Evolutionary conservation across 2,797 vertebrate species (phyloP), one percentile per base, ranked within the genome.

Genomic region (Malurus leucopterus): DNA sequence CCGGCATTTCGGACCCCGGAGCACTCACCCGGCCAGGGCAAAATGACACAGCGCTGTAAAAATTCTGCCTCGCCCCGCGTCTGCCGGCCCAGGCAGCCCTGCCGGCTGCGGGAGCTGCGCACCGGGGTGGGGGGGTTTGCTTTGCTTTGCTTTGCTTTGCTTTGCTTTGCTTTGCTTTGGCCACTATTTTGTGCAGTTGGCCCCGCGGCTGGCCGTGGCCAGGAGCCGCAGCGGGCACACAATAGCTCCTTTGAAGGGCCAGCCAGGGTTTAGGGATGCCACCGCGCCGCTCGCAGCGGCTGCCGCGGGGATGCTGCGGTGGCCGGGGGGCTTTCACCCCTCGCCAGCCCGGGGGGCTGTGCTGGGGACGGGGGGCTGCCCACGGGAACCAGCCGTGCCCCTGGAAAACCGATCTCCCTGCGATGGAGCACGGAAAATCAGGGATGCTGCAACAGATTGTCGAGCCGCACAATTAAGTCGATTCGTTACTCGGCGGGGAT

Each of bases 401-500:
- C 89, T 13, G 19, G 7, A 32, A 76, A 89, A 88, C 78, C 73
- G 64, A 2, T 65, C 78, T 90, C 69, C 64, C 77, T 64, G 80
- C 5, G 70, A 78, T 20, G 88, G 80, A 94, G 95, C 91, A 4
- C 67, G 36, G 73, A 80, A 19, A 64, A 94, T 16, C 68, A n/a
- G 47, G 24, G 67, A 58, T 70, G 95, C 97, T 89, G 95, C 93
- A 95, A 96, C 95, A 96, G 95, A 96, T 91, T 96, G 94, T 57
- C 94, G 61, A 92, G 82, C 86, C 64, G 91, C 70, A 2, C 61
- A 8, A 82, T 76, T n/a, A 72, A 74, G 83, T 53, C 58, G 22
- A 75, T 68, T 34, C 53, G 32, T 49, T 73, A 50, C 54, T 71
- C 79, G 9, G 75, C 74, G 13, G 7, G 6, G 76, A 54, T 78